Conservation (phyloP, 64 coral and sea anemone species). For the Hydrozoanthus tunicans region DNA sequence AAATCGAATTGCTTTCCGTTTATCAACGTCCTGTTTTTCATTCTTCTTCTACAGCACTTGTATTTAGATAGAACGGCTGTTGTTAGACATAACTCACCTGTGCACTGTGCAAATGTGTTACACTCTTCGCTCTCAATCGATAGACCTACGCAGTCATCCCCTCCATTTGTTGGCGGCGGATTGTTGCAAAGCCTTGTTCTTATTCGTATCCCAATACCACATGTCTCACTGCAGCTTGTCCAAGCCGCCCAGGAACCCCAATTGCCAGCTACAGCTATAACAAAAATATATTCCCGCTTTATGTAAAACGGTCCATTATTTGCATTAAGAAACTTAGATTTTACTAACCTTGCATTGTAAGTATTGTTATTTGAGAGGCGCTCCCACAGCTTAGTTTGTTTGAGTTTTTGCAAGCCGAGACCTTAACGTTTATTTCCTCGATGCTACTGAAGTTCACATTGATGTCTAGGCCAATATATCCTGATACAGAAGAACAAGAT, state of each 20-base stretch:
- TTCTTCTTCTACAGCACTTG: too few relatives aligned
- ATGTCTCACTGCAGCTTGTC: constrained; percentile 6
- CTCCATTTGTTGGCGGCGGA: constrained; percentile 26
- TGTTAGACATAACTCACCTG: background rate
- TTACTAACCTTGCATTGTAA: background rate
- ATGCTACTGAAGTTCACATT: background rate
- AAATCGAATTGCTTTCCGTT: too few relatives aligned
- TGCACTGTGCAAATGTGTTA: background rate
- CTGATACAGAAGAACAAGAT: constrained; percentile 2
- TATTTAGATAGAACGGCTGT: too few relatives aligned
- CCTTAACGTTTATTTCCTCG: background rate
- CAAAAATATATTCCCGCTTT: background rate
- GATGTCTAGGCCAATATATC: constrained; percentile 9
- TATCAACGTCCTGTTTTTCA: too few relatives aligned
- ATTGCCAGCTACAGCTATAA: background rate
- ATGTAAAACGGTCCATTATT: too few relatives aligned
- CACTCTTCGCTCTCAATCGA: background rate
- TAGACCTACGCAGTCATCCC: background rate
- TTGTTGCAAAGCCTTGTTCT: constrained; percentile 33
- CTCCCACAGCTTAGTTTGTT: constrained; percentile 16
- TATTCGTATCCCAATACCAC: background rate
- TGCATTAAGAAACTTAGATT: background rate
- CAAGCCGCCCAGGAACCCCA: background rate
- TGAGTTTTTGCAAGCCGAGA: constrained; percentile 7
- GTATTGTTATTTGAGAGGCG: constrained; percentile 1